Evolutionary conservation across 2,888 invertebrate species (phyloP).

Genomic region (Drosophila limbata): DNA sequence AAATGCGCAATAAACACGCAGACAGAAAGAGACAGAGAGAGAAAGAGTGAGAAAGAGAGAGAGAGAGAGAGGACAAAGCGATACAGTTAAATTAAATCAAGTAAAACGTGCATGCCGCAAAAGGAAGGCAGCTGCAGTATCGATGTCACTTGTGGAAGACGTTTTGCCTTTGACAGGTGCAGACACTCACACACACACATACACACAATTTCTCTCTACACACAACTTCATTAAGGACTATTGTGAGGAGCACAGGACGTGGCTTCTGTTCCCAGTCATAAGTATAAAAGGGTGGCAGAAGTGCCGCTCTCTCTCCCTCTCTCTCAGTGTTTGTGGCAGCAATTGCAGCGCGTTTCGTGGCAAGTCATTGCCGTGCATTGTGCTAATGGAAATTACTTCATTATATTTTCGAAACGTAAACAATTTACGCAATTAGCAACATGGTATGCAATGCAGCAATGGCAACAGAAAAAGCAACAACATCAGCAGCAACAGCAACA

Average conservation of each 20-base stretch:
- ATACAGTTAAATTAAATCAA: slow-evolving; percentile 75
- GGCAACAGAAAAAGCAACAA: slow-evolving; percentile 16
- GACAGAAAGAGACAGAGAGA: slow-evolving; percentile 17
- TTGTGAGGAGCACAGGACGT: slow-evolving; percentile 58
- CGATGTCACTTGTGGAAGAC: slow-evolving; percentile 68
- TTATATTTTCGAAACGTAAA: slow-evolving; percentile 78
- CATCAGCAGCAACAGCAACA: slow-evolving; percentile 2
- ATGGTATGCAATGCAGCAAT: slow-evolving; percentile 55
- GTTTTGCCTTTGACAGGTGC: slow-evolving; percentile 67
- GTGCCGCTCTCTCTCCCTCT: neutral
- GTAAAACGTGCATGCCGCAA: slow-evolving; percentile 76
- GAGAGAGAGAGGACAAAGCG: slow-evolving; percentile 50
- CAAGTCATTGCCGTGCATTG: slow-evolving; percentile 71
- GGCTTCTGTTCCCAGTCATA: slow-evolving; percentile 14
- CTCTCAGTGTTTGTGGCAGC: slow-evolving; percentile 20
- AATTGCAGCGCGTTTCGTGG: slow-evolving; percentile 44
- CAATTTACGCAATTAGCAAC: slow-evolving; percentile 78
- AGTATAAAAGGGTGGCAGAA: slow-evolving; percentile 2
- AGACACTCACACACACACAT: slow-evolving; percentile 17
- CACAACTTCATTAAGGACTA: slow-evolving; percentile 68
- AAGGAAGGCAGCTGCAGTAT: slow-evolving; percentile 51
- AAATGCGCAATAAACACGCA: slow-evolving; percentile 78
- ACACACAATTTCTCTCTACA: slow-evolving; percentile 46
- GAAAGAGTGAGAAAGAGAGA: slow-evolving; percentile 7
- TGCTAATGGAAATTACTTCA: slow-evolving; percentile 79